These are phyloP conservation scores for Microtus ochrogaster DNA, from an alignment of 2,113 vertebrate species.

Conservation along the genomic window DNA sequence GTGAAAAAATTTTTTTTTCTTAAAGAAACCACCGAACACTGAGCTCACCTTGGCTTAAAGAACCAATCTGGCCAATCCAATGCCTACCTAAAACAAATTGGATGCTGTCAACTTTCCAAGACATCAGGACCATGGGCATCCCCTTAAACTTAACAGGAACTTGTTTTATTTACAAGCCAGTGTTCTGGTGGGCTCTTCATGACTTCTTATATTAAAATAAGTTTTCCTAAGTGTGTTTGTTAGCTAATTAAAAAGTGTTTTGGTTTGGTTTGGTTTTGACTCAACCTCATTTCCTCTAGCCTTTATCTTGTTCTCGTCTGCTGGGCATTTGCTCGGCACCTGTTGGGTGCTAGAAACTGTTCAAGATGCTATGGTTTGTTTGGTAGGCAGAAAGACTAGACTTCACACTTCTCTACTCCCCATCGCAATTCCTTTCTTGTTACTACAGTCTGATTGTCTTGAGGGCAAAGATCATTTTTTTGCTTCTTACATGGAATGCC, in stretches of 20 bases:
- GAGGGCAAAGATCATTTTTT: background rate
- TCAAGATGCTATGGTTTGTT: background rate
- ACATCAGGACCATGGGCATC: background rate
- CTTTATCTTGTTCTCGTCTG: background rate
- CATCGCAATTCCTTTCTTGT: background rate
- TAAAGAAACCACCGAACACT: slow-evolving; percentile 3
- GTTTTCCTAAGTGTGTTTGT: slow-evolving; percentile 44
- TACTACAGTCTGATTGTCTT: background rate
- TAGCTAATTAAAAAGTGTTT: slow-evolving; percentile 46
- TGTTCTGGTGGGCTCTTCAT: slow-evolving; percentile 55
- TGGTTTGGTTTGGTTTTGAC: background rate
- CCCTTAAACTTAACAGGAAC: slow-evolving; percentile 30
- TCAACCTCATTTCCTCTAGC: slow-evolving; percentile 29
- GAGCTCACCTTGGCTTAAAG: slow-evolving; percentile 40
- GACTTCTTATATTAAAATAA: slow-evolving; percentile 53
- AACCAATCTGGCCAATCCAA: slow-evolving; percentile 38
- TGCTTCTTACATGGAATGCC: background rate
- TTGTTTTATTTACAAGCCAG: slow-evolving; percentile 43
- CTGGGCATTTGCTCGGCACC: slow-evolving; percentile 22
- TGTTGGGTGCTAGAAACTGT: background rate
- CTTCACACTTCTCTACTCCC: background rate
- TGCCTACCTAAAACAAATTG: slow-evolving; percentile 1
- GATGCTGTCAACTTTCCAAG: slow-evolving; percentile 27
- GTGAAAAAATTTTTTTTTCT: background rate
- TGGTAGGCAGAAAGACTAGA: background rate